Evolutionary conservation across 2,888 invertebrate genomes (phyloP), one percentile per base, ranked within the genome.

Genomic region (Lithophane socia): DNA sequence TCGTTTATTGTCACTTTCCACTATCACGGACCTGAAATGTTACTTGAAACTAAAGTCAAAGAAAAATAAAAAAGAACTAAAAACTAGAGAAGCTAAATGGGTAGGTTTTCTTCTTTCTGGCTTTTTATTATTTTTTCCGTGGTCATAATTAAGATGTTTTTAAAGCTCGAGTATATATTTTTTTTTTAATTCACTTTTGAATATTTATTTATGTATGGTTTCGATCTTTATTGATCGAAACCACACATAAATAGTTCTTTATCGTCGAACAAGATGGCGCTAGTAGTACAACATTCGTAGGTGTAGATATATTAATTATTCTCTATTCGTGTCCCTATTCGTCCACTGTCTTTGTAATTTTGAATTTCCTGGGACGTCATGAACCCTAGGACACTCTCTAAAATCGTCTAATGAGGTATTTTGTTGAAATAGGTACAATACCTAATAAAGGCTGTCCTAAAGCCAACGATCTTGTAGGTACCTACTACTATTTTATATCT

Each of bases 231-330:
- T 42, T 7, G 29, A 67, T 67, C 9, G 5, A n/a, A 52, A 7
- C 67, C 5, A 29, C 44, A 47, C 12, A 16, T 3, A 29, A 18
- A 44, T 52, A 2, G 4, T 56, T 52, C 2, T 64, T 29, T n/a
- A 44, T n/a, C 1, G 12, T 16, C 16, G 16, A 42, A 64, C n/a
- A 13, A 71, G 77, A 78, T 78, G 64, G 72, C 79, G 72, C 21
- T 79, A 64, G 42, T 42, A 16, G 71, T 49, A 18, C 9, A 4
- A 24, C 8, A 75, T 58, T 49, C 5, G 1, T 24, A 52, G 5
- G 9, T n/a, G 4, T 24, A 44, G 4, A 13, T 16, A 29, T 29
- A 29, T 29, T n/a, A n/a, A n/a, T 29, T 29, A 44, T 44, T 68
- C 13, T 13, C 24, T n/a, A 37, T 52, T 67, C 4, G 13, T 29